phyloP scores from a whole-genome alignment of 2,797 vertebrate genomes.

The Dendrocincla tyrannina region DNA sequence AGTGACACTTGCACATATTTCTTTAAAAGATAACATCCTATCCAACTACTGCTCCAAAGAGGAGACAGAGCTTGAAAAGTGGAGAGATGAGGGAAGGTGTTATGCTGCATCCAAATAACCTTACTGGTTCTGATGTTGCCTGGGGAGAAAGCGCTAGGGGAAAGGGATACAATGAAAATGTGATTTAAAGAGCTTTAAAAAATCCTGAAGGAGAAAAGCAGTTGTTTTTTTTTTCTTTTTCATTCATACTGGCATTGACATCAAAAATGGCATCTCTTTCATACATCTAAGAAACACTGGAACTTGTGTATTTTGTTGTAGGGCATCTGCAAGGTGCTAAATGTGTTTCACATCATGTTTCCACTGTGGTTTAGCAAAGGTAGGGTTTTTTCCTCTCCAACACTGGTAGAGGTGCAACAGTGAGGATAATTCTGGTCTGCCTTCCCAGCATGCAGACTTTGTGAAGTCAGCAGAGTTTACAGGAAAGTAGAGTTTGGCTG shows the following conservation, averaged over 20 bases:
- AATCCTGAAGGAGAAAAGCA: conserved; percentile 26
- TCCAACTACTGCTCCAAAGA: not conserved
- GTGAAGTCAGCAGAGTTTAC: not conserved
- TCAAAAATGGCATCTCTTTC: not conserved
- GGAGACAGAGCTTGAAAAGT: not conserved
- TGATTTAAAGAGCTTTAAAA: not conserved
- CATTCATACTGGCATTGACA: not conserved
- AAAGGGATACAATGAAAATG: not conserved
- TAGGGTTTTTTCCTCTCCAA: not conserved
- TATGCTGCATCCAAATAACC: not conserved
- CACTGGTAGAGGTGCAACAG: not conserved
- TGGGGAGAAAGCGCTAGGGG: not conserved
- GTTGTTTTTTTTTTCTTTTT: not conserved
- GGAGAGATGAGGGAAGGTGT: not conserved
- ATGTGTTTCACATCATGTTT: not conserved
- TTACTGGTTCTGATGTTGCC: not conserved
- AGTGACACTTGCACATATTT: not conserved
- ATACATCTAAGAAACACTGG: not conserved
- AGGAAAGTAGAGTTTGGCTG: not conserved
- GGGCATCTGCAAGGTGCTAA: not conserved
- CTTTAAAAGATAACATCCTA: not conserved
- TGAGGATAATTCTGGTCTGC: not conserved
- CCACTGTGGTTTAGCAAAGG: not conserved
- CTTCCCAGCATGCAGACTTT: not conserved
- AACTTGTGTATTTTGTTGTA: not conserved